Base-by-base conservation (phyloP, 2,113 vertebrate species). In the Corythoichthys intestinalis region DNA sequence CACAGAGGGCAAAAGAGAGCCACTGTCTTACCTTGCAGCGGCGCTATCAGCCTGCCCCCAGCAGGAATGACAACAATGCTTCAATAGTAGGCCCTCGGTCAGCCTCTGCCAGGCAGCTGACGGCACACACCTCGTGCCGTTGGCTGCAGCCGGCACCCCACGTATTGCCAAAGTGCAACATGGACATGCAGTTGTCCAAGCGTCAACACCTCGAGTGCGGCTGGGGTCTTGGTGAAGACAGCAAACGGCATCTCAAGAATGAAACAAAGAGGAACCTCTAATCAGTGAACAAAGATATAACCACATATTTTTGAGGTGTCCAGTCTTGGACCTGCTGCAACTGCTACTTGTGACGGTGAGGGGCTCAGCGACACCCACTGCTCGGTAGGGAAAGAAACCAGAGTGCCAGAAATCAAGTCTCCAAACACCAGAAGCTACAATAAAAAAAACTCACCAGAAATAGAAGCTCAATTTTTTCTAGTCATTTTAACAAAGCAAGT, bases 1-100 rank as follows among this genome's bases (percentile, higher is more conserved):
- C 66, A 68, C 48, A 52, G 77, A 67, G 67, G 80, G 83, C 78
- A 15, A 77, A 74, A 61, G 53, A 70, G 67, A 71, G 76, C 62
- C 75, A 65, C 80, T 86, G 86, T 78, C 79, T 79, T 80, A 84
- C 86, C 81, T 78, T 83, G 69, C 79, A 74, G 57, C 62, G 69
- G 63, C 66, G 79, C 75, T 87, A 81, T 87, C 87, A 79, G 84
- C 87, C 13, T 78, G 69, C 80, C 78, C 87, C 79, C 73, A 56
- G 74, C 69, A 71, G 83, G 90, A 93, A 91, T 91, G 89, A 77
- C 78, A 88, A 83, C 85, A 78, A 91, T 91, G 88, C 87, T 90
- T 85, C 81, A 81, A 78, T 72, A 80, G 81, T 70, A 72, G 79
- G 69, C 69, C 58, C 73, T 70, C 65, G 77, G 85, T 83, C 65